Conservation (phyloP, 2,797 vertebrate genomes). For the Carcharodon carcharias region DNA sequence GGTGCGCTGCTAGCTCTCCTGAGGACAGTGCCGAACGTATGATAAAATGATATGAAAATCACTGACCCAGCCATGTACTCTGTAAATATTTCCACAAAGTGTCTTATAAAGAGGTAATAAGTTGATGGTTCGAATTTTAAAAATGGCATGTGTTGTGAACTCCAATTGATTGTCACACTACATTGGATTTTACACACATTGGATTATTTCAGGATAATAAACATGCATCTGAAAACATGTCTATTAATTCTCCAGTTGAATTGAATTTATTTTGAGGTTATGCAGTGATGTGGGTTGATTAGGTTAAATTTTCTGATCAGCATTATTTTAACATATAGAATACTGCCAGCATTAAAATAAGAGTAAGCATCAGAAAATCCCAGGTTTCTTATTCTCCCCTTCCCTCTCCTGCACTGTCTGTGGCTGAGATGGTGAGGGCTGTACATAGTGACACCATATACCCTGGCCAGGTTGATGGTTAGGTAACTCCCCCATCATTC, state of each 20-base stretch:
- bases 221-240: background rate
- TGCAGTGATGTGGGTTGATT: background rate
- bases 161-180: background rate
- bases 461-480: background rate
- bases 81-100: constrained; percentile 11
- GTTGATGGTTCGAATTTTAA: background rate
- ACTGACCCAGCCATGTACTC: background rate
- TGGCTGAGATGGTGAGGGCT: background rate
- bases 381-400: background rate
- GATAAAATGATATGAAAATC: constrained; percentile 10
- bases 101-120: background rate
- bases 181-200: background rate
- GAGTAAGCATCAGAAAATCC: background rate
- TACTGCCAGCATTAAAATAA: background rate
- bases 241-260: background rate
- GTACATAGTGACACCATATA: background rate
- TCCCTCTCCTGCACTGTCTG: background rate
- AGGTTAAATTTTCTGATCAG: background rate
- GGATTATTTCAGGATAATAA: background rate
- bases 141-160: background rate
- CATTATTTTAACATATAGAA: background rate
- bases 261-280: background rate
- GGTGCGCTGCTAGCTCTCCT: background rate
- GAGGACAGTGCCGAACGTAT: too few relatives aligned
- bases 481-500: background rate